These are phyloP conservation scores for Pristionchus mayeri DNA, from an alignment of 2,888 invertebrate genomes.

Conservation along the genomic window DNA sequence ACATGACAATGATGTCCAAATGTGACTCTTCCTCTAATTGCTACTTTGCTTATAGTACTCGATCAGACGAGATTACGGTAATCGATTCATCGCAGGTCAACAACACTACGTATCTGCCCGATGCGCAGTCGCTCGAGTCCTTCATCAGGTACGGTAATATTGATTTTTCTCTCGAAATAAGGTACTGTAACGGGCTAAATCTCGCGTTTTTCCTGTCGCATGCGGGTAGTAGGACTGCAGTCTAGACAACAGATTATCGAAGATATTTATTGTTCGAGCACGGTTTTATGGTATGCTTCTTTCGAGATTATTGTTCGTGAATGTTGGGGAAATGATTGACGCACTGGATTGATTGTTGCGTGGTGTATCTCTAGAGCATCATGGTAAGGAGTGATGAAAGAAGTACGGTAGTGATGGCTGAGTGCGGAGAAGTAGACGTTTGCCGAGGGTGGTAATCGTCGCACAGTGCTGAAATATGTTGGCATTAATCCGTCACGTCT, in stretches of 20 bases:
- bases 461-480: background rate
- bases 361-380: background rate
- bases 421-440: background rate
- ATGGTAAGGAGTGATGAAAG: background rate
- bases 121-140: background rate
- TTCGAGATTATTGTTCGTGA: background rate
- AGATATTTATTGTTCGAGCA: background rate
- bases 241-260: too few relatives aligned
- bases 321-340: background rate
- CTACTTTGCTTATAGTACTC: background rate
- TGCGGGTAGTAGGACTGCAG: too few relatives aligned
- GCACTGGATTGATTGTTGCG: background rate
- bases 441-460: background rate
- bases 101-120: slow-evolving; percentile 19
- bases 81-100: background rate
- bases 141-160: slow-evolving; percentile 23
- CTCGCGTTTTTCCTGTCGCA: too few relatives aligned
- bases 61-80: background rate
- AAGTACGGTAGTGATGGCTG: background rate
- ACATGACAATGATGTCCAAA: too few relatives aligned
- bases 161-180: background rate
- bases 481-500: background rate
- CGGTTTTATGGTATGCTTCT: slow-evolving; percentile 11
- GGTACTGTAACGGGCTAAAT: background rate
- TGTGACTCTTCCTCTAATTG: too few relatives aligned